Base-by-base conservation (phyloP, 2,113 vertebrate genomes). In the Burhinus oedicnemus region DNA sequence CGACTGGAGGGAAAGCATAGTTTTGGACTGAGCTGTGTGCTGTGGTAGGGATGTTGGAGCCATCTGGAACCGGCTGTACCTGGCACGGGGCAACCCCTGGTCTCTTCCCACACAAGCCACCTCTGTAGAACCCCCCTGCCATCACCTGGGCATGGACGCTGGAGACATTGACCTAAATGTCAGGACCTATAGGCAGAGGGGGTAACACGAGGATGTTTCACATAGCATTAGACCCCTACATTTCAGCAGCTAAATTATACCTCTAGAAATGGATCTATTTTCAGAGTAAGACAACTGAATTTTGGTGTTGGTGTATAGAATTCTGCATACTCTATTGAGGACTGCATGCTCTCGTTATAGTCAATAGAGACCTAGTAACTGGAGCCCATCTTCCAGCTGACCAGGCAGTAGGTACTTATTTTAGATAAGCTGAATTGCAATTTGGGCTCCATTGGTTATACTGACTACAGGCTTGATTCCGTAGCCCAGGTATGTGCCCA, bases 131-230 rank as follows among this genome's bases (percentile, higher is more conserved):
- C 3, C 13, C 13, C 15, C 21, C 7, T 19, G 12, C 25, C 34
- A 45, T 17, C 8, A 47, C 8, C n/a, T 38, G 29, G 13, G 4
- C 29, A 42, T 4, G 42, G 34, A 12, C 21, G 34, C 12, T 0
- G 0, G 25, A 47, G 8, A 47, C 11, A 20, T 0, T 12, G 42
- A 60, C 38, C 30, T 75, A 5, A 13, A 66, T 34, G 13, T 10
- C 45, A 22, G 6, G 6, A 45, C 14, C n/a, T 68, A 42, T 45
- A 45, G 20, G 29, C 22, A 95, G 51, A 55, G n/a, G 25, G 64
- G 10, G 13, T 38, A 52, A 21, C 34, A n/a, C 11, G 65, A 68
- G 23, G 38, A 16, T 25, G 13, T 55, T 89, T 57, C 54, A 61
- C 14, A 16, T 1, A 51, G 23, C 15, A 27, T 71, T 27, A 60